Evolutionary conservation across 1,140 invertebrate genomes (phyloP).

Genomic region (Babylonia areolata): DNA sequence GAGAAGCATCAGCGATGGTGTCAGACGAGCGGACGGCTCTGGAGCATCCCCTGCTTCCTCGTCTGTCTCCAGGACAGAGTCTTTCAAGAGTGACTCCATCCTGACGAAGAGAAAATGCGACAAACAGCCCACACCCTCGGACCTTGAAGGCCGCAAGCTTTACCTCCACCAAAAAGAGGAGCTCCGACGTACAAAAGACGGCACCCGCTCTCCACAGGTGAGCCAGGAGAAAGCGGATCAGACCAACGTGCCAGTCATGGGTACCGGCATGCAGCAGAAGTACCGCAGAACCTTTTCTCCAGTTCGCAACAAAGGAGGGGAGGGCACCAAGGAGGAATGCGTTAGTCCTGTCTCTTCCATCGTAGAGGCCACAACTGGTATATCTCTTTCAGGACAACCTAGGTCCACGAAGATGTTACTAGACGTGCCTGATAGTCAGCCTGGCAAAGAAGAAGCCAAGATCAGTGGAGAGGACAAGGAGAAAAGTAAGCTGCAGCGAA

Average conservation of each 20-base stretch:
- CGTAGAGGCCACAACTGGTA: neutral
- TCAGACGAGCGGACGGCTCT: too few relatives aligned
- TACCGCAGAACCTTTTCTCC: conserved; percentile 50
- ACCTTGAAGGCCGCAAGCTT: neutral
- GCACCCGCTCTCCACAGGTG: neutral
- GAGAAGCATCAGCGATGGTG: conserved; percentile 5
- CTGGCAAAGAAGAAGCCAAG: neutral
- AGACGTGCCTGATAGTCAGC: neutral
- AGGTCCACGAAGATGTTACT: neutral
- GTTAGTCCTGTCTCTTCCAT: neutral
- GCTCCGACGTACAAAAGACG: neutral
- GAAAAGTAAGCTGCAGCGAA: conserved; percentile 10
- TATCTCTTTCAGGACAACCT: neutral
- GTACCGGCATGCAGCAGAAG: conserved; percentile 41
- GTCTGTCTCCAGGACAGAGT: neutral
- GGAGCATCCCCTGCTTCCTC: neutral
- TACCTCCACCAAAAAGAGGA: neutral
- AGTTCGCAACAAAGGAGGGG: neutral
- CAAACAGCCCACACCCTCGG: neutral
- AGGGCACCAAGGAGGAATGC: neutral
- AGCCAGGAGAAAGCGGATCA: conserved; percentile 25
- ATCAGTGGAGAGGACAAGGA: neutral
- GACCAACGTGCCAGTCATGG: conserved; percentile 46
- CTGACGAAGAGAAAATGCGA: neutral
- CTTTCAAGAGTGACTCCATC: neutral